phyloP scores from a whole-genome alignment of 35 echinoderm and acorn worm genomes.

The Heliocidaris tuberculata region DNA sequence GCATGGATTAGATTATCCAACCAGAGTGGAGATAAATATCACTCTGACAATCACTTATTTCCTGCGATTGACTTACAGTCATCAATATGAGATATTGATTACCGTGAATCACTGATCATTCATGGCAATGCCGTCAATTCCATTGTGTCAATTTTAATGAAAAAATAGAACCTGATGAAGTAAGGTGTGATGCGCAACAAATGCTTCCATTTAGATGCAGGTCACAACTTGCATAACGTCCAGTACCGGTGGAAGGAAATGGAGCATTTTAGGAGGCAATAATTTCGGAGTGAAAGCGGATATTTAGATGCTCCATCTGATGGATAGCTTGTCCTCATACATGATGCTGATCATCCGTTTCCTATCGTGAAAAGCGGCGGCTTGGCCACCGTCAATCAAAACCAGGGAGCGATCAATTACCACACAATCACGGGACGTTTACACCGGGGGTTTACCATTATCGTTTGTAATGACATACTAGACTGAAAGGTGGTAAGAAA shows the following conservation, averaged over 20 bases:
- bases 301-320: neutral
- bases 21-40: too few relatives aligned
- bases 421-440: neutral
- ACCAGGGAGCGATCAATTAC: conserved; percentile 13
- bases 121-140: neutral
- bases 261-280: neutral
- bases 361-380: neutral
- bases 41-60: too few relatives aligned
- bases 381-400: conserved; percentile 29
- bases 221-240: neutral
- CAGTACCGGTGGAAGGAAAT: neutral
- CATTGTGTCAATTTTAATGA: neutral
- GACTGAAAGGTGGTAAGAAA: neutral
- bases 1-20: too few relatives aligned
- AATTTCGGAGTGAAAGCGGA: neutral
- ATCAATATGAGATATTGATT: too few relatives aligned
- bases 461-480: conserved; percentile 23
- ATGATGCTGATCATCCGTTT: neutral
- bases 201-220: neutral
- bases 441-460: neutral
- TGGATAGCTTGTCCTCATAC: neutral
- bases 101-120: too few relatives aligned
- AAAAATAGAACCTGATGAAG: neutral
- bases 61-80: too few relatives aligned
- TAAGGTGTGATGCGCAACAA: neutral